phyloP scores from a whole-genome alignment of 2,888 invertebrate genomes.

The Thymelicus lineola region DNA sequence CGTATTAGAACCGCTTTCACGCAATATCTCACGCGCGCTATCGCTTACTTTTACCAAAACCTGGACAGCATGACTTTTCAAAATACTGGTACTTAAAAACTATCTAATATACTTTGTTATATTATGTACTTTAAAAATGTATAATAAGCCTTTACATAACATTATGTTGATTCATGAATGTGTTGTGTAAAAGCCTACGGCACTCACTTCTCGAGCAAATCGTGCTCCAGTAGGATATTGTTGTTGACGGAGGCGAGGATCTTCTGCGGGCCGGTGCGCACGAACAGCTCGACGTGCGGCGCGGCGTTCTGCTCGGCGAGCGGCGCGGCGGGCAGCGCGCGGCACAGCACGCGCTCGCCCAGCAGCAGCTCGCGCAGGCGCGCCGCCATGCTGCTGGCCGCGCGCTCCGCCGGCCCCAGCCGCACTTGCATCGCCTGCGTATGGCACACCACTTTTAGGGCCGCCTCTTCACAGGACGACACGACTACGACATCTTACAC shows the following conservation, averaged over 20 bases:
- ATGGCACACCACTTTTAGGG: background rate
- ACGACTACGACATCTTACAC: no score
- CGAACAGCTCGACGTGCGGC: constrained; percentile 88
- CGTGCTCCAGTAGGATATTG: constrained; percentile 86
- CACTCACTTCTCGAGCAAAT: constrained; percentile 62
- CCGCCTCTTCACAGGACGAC: no score
- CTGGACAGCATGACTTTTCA: no score
- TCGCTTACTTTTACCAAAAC: no score
- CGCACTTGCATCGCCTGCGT: constrained; percentile 83
- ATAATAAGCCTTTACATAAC: no score
- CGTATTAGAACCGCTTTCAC: no score
- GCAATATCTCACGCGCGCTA: no score
- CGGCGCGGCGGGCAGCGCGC: constrained; percentile 58
- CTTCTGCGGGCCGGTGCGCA: constrained; percentile 86
- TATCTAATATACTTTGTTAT: no score
- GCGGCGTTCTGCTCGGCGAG: constrained; percentile 53
- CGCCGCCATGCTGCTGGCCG: constrained; percentile 77
- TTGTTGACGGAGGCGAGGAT: constrained; percentile 89
- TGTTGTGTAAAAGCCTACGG: no score
- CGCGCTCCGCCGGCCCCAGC: constrained; percentile 84
- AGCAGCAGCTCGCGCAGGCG: constrained; percentile 86
- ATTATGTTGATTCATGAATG: no score
- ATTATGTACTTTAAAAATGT: no score
- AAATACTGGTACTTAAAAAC: no score
- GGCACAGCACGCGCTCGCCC: constrained; percentile 74